Evolutionary conservation across 2,113 vertebrate species (phyloP), one percentile per base, ranked within the genome.

Genomic region (Leptobrachium leishanense): DNA sequence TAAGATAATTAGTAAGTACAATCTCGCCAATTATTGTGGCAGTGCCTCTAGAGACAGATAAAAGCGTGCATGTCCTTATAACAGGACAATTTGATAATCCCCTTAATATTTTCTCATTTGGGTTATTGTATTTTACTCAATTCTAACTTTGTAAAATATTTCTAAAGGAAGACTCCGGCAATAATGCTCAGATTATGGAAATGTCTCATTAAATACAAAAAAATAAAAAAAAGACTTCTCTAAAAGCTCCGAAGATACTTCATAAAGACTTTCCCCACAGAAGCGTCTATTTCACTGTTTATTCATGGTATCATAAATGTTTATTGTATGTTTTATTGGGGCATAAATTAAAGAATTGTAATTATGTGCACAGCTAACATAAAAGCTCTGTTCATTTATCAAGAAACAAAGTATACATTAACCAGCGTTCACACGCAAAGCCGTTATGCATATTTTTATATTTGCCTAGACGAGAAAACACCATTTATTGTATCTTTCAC

Each of bases 171-270:
- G 85, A 86, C 84, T 92, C 92, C 92, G 91, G 90, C 88, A 92
- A 91, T 95, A 94, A 96, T 92, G 90, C 90, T 87, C 89, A 93
- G 89, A 95, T 96, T 95, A 96, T 95, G 94, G 91, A 94, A 95
- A 97, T 95, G 66, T 86, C 80, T 95, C 90, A 95, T 96, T 95
- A 95, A 93, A 84, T 84, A 88, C 84, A 90, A 88, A 89, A 85
- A 74, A 54, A 11, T 7, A 54, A 54, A 54, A 54, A 54, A 55
- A 83, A 92, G 86, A 85, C 85, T 92, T 88, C 76, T 73, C 84
- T 84, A 87, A 91, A 91, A 59, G 89, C 90, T 90, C 88, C 83
- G 82, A 89, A 90, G 88, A 89, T 84, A 85, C 90, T 92, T 92
- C 85, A 0, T 91, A 92, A 87, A 82, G 88, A 88, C 88, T 90